Base-by-base conservation (phyloP, 2,888 invertebrate genomes). In the Penaeus monodon region DNA sequence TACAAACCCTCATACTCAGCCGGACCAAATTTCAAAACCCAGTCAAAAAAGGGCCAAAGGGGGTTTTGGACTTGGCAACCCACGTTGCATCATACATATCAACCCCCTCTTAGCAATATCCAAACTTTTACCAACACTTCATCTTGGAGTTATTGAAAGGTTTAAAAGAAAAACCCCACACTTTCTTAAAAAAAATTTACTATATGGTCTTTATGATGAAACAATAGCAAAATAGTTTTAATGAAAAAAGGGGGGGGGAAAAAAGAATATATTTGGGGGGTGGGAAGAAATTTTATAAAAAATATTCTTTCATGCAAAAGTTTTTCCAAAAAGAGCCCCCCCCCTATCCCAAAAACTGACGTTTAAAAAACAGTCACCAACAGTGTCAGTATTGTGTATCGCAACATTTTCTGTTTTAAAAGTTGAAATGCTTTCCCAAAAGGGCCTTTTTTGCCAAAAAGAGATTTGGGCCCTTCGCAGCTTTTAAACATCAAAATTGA, bases 391-490 rank as follows among this genome's bases (percentile, higher is more conserved):
- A 94, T 98, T 68, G 95, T 97, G 10, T 99, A 97, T 93, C 96
- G 98, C 91, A 96, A 96, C 78, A 96, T 96, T 92, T 98, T 97
- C 92, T 98, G 97, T n/a, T 89, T 93, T 98, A 84, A 98, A 98
- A 92, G 94, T 99, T 84, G 95, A 97, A 84, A 95, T 98, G 89
- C 94, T 96, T 84, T n/a, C n/a, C 96, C 96, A 44, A 96, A 96
- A 78, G 96, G 97, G 66, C 93, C n/a, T n/a, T 97, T 84, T 96
- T 98, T 2, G 97, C n/a, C 97, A 2, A 94, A 99, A 79, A 94
- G 98, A 83, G 99, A 99, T n/a, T n/a, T 93, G 98, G 98, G 17
- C 97, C 98, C 0, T 98, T 97, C 93, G 97, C 91, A 95, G 97
- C 90, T 98, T 98, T 92, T 98, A 99, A 92, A 95, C 97, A 82